Evolutionary conservation across 2,113 vertebrate genomes (phyloP), one percentile per base, ranked within the genome.

Genomic region (Micronisus gabar): DNA sequence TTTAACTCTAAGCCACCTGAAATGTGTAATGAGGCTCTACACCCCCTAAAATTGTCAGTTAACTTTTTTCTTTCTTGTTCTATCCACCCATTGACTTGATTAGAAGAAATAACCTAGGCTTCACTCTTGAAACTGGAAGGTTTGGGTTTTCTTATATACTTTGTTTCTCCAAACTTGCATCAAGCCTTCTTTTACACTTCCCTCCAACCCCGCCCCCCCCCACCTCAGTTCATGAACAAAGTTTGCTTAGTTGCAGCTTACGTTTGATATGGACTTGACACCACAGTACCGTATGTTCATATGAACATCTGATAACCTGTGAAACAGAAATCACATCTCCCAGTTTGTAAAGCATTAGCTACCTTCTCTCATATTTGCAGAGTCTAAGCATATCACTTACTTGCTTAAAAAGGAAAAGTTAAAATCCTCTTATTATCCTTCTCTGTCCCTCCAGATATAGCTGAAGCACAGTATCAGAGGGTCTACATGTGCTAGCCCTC

Each of bases 271-370:
- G 88, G 93, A 96, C 90, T 96, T 94, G 93, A 94, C 93, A 97
- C 68, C 86, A 95, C 95, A 97, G 96, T 96, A 95, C 91, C 84
- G 94, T 95, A 97, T 95, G 97, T 96, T 95, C 95, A 95, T 96
- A 95, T 96, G 93, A 97, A 97, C 93, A 97, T 97, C 95, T 95
- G 95, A 96, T 96, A 96, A 97, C 93, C 94, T 96, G 95, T 81
- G 94, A 88, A 97, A 97, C 88, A 97, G 78, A 97, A 95, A 95
- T 92, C 94, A 95, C 91, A 96, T 85, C 95, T 94, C 95, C 94
- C 95, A 95, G 91, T 97, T 97, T 97, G 95, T 93, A 97, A 96
- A 90, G 91, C 91, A 94, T 94, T 94, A 83, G 93, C 96, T 97
- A 95, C 68, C 92, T 96, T 97, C 85, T 94, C 91, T 88, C 81